Conservation (phyloP, 2,888 invertebrate species). For the Hyles lineata region DNA sequence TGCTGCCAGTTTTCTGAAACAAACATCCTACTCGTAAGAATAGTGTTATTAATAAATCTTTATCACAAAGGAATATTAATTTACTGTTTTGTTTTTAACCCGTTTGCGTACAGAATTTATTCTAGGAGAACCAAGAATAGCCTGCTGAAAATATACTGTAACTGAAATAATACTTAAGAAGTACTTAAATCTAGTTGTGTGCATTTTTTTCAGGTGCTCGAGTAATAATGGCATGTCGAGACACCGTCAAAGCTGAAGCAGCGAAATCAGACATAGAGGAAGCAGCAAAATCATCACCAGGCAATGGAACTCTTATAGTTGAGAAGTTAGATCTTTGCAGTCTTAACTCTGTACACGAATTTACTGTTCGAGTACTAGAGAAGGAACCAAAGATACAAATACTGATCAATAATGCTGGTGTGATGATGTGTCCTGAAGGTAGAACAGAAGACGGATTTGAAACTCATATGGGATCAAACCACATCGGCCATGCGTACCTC, state of each 20-base stretch:
- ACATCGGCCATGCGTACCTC: conserved; percentile 87
- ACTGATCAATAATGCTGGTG: conserved; percentile 88
- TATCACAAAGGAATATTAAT: too few relatives aligned
- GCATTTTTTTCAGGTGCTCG: conserved; percentile 68
- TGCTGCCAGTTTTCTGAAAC: too few relatives aligned
- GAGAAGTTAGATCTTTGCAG: conserved; percentile 84
- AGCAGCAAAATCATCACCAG: conserved; percentile 42
- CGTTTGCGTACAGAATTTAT: too few relatives aligned
- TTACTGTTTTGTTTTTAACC: too few relatives aligned
- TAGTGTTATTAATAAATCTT: too few relatives aligned
- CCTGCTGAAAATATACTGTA: conserved; percentile 63
- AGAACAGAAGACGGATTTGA: conserved; percentile 88
- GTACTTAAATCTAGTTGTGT: conserved; percentile 50
- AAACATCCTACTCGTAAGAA: too few relatives aligned
- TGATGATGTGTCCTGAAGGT: conserved; percentile 87
- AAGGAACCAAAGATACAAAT: conserved; percentile 82
- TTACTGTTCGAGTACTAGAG: conserved; percentile 71
- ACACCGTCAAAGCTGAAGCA: conserved; percentile 72
- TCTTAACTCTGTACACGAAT: conserved; percentile 82
- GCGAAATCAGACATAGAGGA: conserved; percentile 81
- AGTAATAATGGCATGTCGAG: conserved; percentile 81
- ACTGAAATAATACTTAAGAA: conserved; percentile 78
- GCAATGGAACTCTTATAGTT: conserved; percentile 62
- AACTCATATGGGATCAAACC: conserved; percentile 88
- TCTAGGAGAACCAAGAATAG: too few relatives aligned